Conservation (phyloP, 2,888 invertebrate species). For the Cataglyphis albicans region DNA sequence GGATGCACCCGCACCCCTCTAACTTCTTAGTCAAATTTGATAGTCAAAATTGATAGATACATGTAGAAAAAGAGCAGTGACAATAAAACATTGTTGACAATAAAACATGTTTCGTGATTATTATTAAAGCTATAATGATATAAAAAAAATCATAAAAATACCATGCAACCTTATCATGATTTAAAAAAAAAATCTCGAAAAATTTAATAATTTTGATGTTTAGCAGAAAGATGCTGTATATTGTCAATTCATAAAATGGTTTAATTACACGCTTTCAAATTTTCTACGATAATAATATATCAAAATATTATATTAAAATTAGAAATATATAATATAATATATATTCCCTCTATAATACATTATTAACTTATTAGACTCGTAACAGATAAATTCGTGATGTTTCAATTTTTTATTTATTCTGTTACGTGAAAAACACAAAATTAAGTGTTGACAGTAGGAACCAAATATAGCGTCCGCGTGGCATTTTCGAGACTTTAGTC, state of each 20-base stretch:
- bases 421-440: slow-evolving; percentile 2
- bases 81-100: neutral
- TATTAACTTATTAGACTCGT: neutral
- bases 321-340: neutral
- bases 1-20: slow-evolving; percentile 38
- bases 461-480: neutral
- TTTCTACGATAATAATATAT: neutral
- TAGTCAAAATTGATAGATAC: neutral
- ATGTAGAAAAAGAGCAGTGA: neutral
- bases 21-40: slow-evolving; percentile 23
- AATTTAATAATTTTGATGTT: neutral
- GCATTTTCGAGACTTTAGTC: slow-evolving; percentile 31
- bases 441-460: neutral
- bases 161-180: neutral
- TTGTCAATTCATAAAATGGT: neutral
- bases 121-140: neutral
- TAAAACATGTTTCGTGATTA: neutral
- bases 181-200: neutral
- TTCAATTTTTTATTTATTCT: neutral
- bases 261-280: neutral
- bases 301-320: slow-evolving; percentile 12
- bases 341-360: neutral
- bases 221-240: neutral
- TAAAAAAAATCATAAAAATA: neutral
- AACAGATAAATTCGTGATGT: neutral